Conservation (phyloP, 2,888 invertebrate species). For the Protula sp. region DNA sequence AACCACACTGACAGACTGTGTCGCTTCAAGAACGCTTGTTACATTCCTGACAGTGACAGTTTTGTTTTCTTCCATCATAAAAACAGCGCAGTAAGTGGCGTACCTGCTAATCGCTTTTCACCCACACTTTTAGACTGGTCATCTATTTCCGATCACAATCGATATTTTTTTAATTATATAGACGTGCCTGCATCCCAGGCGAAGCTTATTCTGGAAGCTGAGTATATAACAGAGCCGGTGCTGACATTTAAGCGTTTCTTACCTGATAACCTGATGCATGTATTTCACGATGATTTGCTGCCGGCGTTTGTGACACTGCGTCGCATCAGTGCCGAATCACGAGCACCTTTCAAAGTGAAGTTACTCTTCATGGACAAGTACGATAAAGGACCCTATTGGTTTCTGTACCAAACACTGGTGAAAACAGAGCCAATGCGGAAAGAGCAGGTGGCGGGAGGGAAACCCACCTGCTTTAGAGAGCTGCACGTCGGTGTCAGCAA, state of each 20-base stretch:
- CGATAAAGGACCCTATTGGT: conserved; percentile 32
- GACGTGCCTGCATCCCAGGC: conserved; percentile 36
- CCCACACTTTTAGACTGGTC: conserved; percentile 46
- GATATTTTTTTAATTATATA: conserved; percentile 39
- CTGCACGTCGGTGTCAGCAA: conserved; percentile 51
- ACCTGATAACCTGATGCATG: conserved; percentile 59
- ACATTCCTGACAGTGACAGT: conserved; percentile 37
- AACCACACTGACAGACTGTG: conserved; percentile 40
- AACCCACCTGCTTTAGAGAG: conserved; percentile 49
- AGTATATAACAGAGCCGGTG: background rate
- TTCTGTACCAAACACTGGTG: conserved; percentile 42
- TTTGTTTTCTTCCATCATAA: conserved; percentile 49
- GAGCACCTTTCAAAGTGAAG: conserved; percentile 32
- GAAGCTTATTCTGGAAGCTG: background rate
- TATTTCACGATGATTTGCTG: conserved; percentile 58
- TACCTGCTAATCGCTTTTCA: conserved; percentile 32
- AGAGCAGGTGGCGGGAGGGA: conserved; percentile 15
- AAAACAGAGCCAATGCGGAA: conserved; percentile 29
- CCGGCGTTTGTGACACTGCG: conserved; percentile 53
- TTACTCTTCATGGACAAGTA: conserved; percentile 20
- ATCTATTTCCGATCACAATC: conserved; percentile 52
- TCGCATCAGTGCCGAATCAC: conserved; percentile 26
- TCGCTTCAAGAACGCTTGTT: conserved; percentile 54
- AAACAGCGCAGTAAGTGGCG: conserved; percentile 41
- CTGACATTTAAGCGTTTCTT: conserved; percentile 55